phyloP scores from a whole-genome alignment of 2,113 vertebrate species.

The Tricholaema leucomelas region DNA sequence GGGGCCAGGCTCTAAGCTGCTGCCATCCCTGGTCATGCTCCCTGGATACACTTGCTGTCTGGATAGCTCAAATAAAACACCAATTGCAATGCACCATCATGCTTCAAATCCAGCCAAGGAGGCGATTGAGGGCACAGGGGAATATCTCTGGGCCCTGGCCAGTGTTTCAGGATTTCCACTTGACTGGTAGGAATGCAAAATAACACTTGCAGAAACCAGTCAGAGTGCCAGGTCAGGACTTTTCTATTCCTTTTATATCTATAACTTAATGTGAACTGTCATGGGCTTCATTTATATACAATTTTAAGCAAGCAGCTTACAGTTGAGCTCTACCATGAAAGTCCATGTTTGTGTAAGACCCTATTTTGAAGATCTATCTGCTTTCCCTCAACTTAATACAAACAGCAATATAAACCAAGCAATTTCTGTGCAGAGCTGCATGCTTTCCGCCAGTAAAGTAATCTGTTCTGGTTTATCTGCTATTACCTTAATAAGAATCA shows the following conservation, averaged over 20 bases:
- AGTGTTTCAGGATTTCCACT: slow-evolving; percentile 20
- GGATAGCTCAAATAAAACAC: slow-evolving; percentile 37
- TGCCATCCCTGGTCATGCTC: not conserved
- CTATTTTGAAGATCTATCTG: not conserved
- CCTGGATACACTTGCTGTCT: not conserved
- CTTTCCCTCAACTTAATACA: not conserved
- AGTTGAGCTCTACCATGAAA: not conserved
- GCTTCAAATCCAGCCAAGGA: not conserved
- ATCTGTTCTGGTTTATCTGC: not conserved
- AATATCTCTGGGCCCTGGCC: not conserved
- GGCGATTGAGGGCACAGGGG: not conserved
- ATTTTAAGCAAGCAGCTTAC: slow-evolving; percentile 20
- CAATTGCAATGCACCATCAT: not conserved
- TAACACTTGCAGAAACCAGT: not conserved
- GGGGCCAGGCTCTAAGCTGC: not conserved
- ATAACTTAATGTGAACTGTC: slow-evolving; percentile 51
- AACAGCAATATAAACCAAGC: not conserved
- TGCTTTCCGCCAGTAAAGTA: not conserved
- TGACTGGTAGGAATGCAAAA: slow-evolving; percentile 39
- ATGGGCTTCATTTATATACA: not conserved
- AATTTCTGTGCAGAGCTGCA: not conserved
- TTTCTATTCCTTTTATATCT: slow-evolving; percentile 54
- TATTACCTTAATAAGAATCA: not conserved
- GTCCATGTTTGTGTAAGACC: not conserved
- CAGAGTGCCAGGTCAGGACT: not conserved